Evolutionary conservation across 2,113 vertebrate species (phyloP), one percentile per base, ranked within the genome.

Genomic region (Synodontis membranacea): DNA sequence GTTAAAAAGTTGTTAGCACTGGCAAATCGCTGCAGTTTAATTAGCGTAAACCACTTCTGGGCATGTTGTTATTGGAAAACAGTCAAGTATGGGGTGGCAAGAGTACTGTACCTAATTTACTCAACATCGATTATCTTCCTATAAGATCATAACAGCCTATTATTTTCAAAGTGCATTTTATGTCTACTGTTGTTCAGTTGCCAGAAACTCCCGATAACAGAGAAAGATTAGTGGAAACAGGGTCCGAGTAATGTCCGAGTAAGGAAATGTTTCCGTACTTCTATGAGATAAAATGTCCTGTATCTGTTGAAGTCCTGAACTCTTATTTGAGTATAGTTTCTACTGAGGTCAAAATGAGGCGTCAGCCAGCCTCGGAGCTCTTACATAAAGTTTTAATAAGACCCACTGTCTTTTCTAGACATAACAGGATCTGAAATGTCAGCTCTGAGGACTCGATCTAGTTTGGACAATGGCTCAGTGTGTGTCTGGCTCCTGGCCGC

Each of bases 381-480:
- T 54, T 72, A 17, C 17, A 19, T 58, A 28, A 56, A 42, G 48
- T 39, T 72, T 70, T 44, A 68, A 50, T 54, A 50, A 68, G 56
- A 25, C 46, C 60, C 23, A 34, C 46, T 66, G 39, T 64, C 56
- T 56, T 64, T 37, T 66, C 70, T 34, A 31, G 39, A 76, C 39
- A 46, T 34, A 68, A 68, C 56, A 56, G 52, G 42, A 42, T 76
- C 9, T 80, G 80, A 83, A 82, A 86, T 79, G 50, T 21, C 76
- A 82, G n/a, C 54, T 82, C 52, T 72, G 54, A 80, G 70, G 60
- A 11, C 54, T 80, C 52, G 11, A 1, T 86, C 79, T 25, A 75
- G 37, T 42, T 62, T 70, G 70, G 56, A 86, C 85, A 84, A 86
- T 76, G 66, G 60, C 75, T 56, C 48, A 84, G 54, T 86, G 85